These are phyloP conservation scores for Bruchidius siliquastri DNA, from an alignment of 2,888 invertebrate genomes.

Conservation along the genomic window DNA sequence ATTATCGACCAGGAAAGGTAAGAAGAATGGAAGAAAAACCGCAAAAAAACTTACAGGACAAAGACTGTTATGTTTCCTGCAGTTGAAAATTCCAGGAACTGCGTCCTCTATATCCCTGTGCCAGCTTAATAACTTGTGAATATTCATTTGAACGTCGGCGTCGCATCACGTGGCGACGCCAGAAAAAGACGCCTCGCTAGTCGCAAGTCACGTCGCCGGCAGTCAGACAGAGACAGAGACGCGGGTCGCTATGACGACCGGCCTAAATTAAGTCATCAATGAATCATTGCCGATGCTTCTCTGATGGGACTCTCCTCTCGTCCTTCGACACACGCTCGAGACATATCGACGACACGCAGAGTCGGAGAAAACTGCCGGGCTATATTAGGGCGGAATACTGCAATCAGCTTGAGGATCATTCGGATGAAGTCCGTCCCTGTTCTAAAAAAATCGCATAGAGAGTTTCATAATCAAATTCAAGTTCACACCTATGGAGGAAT, in stretches of 20 bases:
- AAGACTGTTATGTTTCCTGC: neutral
- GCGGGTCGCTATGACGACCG: conserved; percentile 43
- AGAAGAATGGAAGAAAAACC: too few species aligned
- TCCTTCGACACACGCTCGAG: neutral
- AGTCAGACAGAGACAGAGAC: conserved; percentile 33
- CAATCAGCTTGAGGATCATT: too few species aligned
- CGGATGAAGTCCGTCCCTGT: too few species aligned
- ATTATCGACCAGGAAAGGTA: too few species aligned
- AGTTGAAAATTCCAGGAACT: neutral
- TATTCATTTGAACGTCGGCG: conserved; percentile 43
- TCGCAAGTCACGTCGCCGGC: conserved; percentile 23
- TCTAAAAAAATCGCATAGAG: too few species aligned
- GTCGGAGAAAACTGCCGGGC: neutral
- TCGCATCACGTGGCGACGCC: conserved; percentile 23
- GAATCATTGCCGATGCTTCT: conserved; percentile 45
- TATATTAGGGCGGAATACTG: too few species aligned
- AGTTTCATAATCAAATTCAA: too few species aligned
- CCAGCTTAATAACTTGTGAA: conserved; percentile 49
- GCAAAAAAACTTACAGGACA: too few species aligned
- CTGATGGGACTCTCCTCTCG: neutral
- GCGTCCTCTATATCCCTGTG: neutral
- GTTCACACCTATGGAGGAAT: too few species aligned
- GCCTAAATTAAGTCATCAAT: conserved; percentile 48
- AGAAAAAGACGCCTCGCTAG: conserved; percentile 33
- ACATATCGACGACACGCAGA: neutral